Percentiles rank a stretch among this genome's conserved stretches.
Evolutionary conservation across 2,113 vertebrate species (phyloP).

Genomic region (Chlorodrepanis virens): DNA sequence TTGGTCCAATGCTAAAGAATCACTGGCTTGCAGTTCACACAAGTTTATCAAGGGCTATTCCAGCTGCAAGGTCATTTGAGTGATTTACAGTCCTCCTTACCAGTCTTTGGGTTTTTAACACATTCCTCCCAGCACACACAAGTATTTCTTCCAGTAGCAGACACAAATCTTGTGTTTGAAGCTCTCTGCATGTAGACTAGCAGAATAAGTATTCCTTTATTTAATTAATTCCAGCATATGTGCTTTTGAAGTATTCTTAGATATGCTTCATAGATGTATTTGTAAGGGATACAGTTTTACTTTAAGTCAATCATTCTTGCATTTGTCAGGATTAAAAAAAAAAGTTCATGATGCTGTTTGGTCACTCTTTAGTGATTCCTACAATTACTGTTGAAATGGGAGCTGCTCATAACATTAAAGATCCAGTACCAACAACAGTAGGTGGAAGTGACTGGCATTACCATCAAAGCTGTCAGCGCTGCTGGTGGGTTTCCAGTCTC

Average conservation of each 20-base stretch:
- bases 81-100: accelerated
- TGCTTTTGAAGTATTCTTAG: background rate
- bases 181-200: background rate
- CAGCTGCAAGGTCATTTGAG: background rate
- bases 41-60: background rate
- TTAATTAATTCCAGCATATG: background rate
- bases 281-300: background rate
- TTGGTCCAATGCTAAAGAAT: background rate
- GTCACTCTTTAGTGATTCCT: background rate
- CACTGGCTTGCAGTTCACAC: background rate
- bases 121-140: background rate
- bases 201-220: background rate
- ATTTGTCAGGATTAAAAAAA: background rate
- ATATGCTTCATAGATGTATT: background rate
- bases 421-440: background rate
- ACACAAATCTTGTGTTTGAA: background rate
- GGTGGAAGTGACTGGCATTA: background rate
- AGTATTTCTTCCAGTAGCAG: background rate
- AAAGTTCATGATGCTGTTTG: background rate
- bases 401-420: background rate
- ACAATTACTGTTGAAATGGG: background rate
- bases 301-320: background rate
- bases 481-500: background rate
- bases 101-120: background rate
- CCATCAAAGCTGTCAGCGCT: background rate